These are phyloP conservation scores for Phymanthus crucifer DNA, from an alignment of 92 coral and sea anemone genomes.

Conservation along the genomic window DNA sequence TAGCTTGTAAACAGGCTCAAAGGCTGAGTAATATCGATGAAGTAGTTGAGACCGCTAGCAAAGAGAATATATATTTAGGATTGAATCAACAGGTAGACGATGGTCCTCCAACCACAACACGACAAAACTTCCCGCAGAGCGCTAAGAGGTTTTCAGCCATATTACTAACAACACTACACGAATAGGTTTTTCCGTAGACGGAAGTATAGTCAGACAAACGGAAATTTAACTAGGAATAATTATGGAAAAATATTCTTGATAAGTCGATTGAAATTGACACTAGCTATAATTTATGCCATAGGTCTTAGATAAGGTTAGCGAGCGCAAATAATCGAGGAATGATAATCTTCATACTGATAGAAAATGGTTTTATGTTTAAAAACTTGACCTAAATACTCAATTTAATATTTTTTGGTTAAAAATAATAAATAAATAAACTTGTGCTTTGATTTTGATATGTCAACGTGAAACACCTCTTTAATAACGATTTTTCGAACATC, in stretches of 20 bases:
- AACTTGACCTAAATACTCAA: no score
- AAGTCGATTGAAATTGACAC: slow-evolving; percentile 1
- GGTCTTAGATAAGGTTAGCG: neutral
- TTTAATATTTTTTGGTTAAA: no score
- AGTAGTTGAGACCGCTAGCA: neutral
- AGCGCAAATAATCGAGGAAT: neutral
- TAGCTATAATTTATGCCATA: neutral
- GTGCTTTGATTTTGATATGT: no score
- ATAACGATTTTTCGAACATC: no score
- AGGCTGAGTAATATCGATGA: neutral
- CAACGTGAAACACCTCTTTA: no score
- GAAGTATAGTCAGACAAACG: slow-evolving; percentile 31
- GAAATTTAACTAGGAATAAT: slow-evolving; percentile 24
- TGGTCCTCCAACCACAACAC: neutral
- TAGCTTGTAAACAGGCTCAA: neutral
- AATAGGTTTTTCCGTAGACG: slow-evolving; percentile 17
- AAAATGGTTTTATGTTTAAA: neutral
- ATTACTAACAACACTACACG: neutral
- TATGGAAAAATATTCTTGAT: slow-evolving; percentile 16
- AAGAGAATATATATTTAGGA: neutral
- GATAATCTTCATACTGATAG: neutral
- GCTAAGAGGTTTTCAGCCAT: neutral
- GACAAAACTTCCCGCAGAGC: slow-evolving; percentile 14
- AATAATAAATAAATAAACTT: neutral
- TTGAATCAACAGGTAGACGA: slow-evolving; percentile 3